Conservation (phyloP, 2,113 vertebrate species). For the Pseudonaja textilis region DNA sequence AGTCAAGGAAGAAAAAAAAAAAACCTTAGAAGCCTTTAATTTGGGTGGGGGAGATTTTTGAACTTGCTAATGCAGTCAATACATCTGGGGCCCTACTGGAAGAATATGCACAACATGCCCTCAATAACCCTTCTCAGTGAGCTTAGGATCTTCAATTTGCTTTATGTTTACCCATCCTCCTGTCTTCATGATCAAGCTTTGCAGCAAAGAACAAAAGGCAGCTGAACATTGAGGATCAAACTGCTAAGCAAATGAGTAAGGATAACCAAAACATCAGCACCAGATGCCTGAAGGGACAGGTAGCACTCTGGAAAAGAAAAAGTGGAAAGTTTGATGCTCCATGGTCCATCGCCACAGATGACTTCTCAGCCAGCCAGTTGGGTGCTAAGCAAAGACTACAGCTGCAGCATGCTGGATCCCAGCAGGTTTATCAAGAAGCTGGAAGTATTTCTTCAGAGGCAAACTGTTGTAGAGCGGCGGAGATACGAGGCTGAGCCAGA, state of each 20-base stretch:
- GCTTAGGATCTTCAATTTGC: not conserved
- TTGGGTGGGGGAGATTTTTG: not conserved
- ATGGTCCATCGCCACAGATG: not conserved
- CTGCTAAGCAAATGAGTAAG: not conserved
- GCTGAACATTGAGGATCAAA: not conserved
- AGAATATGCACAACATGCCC: not conserved
- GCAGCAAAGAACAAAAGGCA: not conserved
- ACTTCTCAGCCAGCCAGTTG: not conserved
- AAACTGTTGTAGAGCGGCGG: no score
- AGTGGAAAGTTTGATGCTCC: not conserved
- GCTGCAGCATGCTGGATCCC: not conserved
- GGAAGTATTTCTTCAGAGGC: not conserved
- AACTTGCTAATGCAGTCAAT: not conserved
- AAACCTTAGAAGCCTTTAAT: not conserved
- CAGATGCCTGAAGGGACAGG: not conserved
- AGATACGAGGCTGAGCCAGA: no score
- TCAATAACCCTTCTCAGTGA: not conserved
- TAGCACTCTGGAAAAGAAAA: not conserved
- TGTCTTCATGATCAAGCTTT: not conserved
- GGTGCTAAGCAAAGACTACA: not conserved
- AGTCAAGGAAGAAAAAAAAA: not conserved
- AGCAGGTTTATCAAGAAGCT: not conserved
- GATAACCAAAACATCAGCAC: not conserved
- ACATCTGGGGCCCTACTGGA: not conserved
- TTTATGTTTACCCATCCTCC: not conserved